Evolutionary conservation across 2,113 vertebrate genomes (phyloP).

Genomic region (Piaya cayana): DNA sequence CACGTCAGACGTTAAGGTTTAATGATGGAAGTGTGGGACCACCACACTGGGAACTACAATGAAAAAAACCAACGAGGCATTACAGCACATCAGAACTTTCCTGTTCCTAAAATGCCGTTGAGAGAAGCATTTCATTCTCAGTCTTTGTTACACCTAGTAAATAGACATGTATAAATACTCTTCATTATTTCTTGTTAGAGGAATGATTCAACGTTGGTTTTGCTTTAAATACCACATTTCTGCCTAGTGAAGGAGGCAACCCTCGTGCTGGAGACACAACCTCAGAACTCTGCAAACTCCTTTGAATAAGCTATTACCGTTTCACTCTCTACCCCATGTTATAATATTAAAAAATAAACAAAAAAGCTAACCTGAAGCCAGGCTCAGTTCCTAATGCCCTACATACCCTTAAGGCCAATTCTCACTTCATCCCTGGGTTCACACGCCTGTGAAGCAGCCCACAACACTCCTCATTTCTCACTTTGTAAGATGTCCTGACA

Average conservation of each 20-base stretch:
- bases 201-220: background rate
- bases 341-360: background rate
- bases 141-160: background rate
- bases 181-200: background rate
- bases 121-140: background rate
- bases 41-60: background rate
- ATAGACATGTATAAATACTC: background rate
- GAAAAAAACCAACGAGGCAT: background rate
- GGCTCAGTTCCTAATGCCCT: background rate
- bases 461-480: conserved; percentile 5
- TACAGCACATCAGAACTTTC: background rate
- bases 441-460: background rate
- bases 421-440: background rate
- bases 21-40: background rate
- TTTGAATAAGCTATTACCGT: background rate
- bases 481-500: background rate
- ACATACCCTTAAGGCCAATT: background rate
- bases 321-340: background rate
- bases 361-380: background rate
- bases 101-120: background rate
- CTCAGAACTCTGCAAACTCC: background rate
- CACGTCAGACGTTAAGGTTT: background rate
- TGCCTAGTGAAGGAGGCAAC: background rate
- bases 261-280: background rate
- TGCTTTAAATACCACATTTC: background rate